Base-by-base conservation (phyloP, 2,888 invertebrate genomes). In the Polyommatus icarus region DNA sequence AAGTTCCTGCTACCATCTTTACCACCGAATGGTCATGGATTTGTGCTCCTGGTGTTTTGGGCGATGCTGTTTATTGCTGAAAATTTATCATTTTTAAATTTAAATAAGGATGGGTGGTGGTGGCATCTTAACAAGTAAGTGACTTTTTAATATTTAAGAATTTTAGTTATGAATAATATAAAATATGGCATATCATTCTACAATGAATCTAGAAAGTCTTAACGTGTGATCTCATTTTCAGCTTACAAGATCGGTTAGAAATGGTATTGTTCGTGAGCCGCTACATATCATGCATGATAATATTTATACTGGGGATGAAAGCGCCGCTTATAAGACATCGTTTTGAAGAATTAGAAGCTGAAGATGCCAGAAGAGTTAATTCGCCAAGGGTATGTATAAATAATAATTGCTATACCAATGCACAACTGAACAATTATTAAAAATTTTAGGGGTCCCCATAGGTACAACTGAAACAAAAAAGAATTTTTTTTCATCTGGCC, bases 51-150 rank as follows among this genome's bases (percentile, higher is more conserved):
- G 3, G 93, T 98, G 46, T 99, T 98, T 89, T 99, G 99, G 98
- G 97, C 98, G 0, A 88, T 98, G 84, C 96, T 97, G 24, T 98
- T 99, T 87, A 95, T 98, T 6, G 95, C 96, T 36, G 98, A 99
- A 89, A 98, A 98, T 88, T 91, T 99, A 80, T 95, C 97, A 0
- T 97, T 99, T 84, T 91, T 99, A 77, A 99, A 98, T 88, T 94
- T 98, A 80, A 96, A 96, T 82, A 97, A 97, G 86, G 95, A 96
- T 83, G 96, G 97, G 86, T 99, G 99, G 98, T 99, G 99, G 98
- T 99, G 98, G 94, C 95, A 97, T 85, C 92, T 99, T 59, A 95
- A 96, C 85, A 95, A 95, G 98, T 98, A 92, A 95, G 96, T 95
- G 79, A 77, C 61, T 32, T 71, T 76, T 40, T 29, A 5, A 67